Evolutionary conservation across 1,140 invertebrate species (phyloP).

Genomic region (Cryptotermes secundus): DNA sequence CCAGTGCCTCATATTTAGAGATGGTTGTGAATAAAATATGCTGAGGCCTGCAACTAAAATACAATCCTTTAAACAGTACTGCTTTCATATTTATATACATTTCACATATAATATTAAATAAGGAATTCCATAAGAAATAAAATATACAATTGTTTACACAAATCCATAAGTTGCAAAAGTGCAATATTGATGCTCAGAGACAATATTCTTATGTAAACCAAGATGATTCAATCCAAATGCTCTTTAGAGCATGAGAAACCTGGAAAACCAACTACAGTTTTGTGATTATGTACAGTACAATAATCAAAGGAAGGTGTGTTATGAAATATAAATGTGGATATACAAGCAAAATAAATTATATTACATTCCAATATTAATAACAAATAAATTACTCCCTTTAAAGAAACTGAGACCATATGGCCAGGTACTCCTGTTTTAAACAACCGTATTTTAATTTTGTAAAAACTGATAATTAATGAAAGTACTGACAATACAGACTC

Average conservation of each 20-base stretch:
- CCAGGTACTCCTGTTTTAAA: background rate
- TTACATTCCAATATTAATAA: background rate
- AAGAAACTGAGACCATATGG: background rate
- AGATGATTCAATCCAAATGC: background rate
- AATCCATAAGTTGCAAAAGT: background rate
- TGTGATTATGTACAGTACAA: constrained; percentile 14
- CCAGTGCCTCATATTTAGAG: too few species aligned
- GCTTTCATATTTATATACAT: constrained; percentile 5
- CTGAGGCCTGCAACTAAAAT: background rate
- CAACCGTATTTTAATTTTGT: background rate
- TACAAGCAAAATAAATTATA: constrained; percentile 15
- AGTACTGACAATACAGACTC: background rate
- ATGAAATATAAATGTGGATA: background rate
- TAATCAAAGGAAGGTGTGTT: background rate
- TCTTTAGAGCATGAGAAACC: background rate
- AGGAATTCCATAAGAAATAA: background rate
- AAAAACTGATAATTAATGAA: background rate
- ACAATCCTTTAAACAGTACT: constrained; percentile 1
- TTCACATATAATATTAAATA: constrained; percentile 4
- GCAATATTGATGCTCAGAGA: background rate
- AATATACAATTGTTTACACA: background rate
- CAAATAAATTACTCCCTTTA: background rate
- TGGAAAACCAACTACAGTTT: background rate
- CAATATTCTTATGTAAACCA: background rate
- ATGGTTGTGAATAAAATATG: background rate